phyloP scores from a whole-genome alignment of 2,797 vertebrate species.

The Streptopelia turtur region DNA sequence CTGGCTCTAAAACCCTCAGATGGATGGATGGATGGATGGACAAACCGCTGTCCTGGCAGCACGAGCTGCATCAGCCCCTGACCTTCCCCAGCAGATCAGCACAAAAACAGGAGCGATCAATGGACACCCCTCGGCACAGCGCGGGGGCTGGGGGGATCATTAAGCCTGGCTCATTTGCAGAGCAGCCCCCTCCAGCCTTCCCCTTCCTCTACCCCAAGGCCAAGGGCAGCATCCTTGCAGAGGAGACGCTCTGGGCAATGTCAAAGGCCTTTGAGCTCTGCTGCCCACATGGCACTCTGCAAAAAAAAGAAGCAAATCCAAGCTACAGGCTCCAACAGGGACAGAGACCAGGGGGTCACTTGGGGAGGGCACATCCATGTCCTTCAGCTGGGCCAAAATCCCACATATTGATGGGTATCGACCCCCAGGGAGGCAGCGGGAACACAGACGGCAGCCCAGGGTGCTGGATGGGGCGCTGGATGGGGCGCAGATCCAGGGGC shows the following conservation, averaged over 20 bases:
- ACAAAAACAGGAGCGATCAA: neutral
- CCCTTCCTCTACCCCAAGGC: neutral
- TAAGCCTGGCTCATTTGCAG: neutral
- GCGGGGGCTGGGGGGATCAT: too few species aligned
- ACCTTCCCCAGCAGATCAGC: neutral
- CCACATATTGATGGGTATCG: too few species aligned
- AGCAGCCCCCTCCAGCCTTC: neutral
- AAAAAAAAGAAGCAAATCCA: accelerated
- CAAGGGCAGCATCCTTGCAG: neutral
- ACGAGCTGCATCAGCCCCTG: neutral
- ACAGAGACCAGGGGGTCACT: neutral
- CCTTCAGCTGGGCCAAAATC: neutral
- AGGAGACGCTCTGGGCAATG: neutral
- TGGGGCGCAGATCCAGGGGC: accelerated
- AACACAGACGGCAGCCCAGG: accelerated
- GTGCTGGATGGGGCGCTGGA: neutral
- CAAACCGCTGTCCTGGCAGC: neutral
- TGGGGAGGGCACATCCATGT: accelerated
- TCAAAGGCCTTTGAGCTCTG: neutral
- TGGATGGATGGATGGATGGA: accelerated
- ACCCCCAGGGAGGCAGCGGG: accelerated
- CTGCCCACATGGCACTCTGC: accelerated
- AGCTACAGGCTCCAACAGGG: neutral
- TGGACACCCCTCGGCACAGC: neutral
- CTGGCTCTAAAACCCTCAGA: accelerated